Conservation (phyloP, 2,113 vertebrate genomes). For the Anoplopoma fimbria region DNA sequence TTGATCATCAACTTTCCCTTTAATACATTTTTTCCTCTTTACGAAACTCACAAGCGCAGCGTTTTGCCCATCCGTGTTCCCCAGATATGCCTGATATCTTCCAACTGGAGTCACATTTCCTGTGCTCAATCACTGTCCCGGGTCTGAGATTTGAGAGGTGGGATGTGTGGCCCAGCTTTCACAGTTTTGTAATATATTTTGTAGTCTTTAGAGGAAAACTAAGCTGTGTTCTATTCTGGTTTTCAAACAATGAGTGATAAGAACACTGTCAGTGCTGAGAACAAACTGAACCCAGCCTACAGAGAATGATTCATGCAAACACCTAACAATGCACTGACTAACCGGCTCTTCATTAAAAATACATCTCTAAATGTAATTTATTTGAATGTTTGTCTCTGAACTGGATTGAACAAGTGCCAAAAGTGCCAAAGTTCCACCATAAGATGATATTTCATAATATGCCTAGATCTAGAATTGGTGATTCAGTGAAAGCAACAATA, state of each 20-base stretch:
- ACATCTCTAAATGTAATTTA: background rate
- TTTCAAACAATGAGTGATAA: conserved; percentile 1
- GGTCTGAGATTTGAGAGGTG: background rate
- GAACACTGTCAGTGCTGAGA: conserved; percentile 2
- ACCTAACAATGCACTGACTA: conserved; percentile 9
- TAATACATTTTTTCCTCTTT: background rate
- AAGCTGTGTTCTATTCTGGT: background rate
- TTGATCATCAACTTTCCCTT: background rate
- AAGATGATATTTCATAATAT: background rate
- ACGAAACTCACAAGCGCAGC: background rate
- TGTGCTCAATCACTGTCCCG: background rate
- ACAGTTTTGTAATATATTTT: background rate
- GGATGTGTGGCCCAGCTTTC: too few species aligned
- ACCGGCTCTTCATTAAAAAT: conserved; percentile 4
- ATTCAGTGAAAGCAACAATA: background rate
- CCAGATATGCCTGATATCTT: background rate
- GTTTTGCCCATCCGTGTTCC: background rate
- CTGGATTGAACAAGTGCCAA: background rate
- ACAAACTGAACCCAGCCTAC: conserved; percentile 22
- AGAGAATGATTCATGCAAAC: conserved; percentile 21
- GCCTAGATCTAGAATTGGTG: background rate
- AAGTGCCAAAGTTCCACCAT: background rate
- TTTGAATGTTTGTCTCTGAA: background rate
- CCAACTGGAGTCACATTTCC: background rate
- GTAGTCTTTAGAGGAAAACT: background rate